phyloP scores from a whole-genome alignment of 2,113 vertebrate species.

The Stigmatopora argus region DNA sequence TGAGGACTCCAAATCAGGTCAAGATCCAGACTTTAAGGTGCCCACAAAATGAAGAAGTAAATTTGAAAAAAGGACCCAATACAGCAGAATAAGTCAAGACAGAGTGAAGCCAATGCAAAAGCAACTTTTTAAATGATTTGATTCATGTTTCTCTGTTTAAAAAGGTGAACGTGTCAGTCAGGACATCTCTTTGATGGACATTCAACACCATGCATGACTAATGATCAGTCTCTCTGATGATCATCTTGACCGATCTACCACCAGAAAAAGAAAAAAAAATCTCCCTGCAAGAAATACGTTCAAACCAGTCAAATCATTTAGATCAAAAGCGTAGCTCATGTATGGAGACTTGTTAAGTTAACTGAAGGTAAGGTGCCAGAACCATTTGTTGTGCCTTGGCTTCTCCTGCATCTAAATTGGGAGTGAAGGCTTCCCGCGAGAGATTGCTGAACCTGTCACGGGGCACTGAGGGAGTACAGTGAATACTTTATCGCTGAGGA shows the following conservation, averaged over 20 bases:
- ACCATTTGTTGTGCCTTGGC: conserved; percentile 59
- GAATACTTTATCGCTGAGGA: not conserved
- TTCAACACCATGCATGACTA: conserved; percentile 10
- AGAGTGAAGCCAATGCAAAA: not conserved
- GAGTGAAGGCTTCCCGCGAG: conserved; percentile 69
- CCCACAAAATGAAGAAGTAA: too few relatives aligned
- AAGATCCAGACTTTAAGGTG: not conserved
- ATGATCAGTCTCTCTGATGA: conserved; percentile 48
- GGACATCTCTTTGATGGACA: conserved; percentile 12
- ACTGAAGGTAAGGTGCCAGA: conserved; percentile 62
- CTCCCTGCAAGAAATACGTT: conserved; percentile 38
- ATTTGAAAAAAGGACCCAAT: too few relatives aligned
- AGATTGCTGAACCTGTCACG: conserved; percentile 63
- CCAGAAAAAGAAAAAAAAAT: conserved; percentile 23
- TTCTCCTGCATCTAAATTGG: conserved; percentile 59
- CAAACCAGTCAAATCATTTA: conserved; percentile 56
- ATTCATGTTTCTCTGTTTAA: conserved; percentile 4
- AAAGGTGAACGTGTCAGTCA: conserved; percentile 1
- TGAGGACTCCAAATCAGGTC: not conserved
- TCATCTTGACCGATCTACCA: conserved; percentile 45
- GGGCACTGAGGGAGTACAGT: conserved; percentile 54
- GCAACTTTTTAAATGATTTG: not conserved
- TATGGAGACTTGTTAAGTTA: conserved; percentile 69
- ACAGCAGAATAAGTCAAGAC: not conserved
- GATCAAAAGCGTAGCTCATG: conserved; percentile 61